Evolutionary conservation across 2,888 invertebrate genomes (phyloP).

Genomic region (Paralinhomoeus sp.): DNA sequence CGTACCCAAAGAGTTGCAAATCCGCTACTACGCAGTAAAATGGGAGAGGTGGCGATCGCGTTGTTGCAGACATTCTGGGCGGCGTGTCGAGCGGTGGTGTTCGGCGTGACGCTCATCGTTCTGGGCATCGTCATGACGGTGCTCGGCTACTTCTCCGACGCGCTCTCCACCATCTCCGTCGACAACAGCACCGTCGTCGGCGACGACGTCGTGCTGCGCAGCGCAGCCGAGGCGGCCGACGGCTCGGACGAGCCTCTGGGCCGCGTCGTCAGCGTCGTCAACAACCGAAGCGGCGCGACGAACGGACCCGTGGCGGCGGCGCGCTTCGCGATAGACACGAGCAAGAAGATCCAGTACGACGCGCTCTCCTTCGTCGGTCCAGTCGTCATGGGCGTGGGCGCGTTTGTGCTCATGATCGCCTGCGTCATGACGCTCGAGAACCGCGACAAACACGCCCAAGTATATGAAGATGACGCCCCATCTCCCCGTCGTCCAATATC

Average conservation of each 20-base stretch:
- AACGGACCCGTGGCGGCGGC: not conserved
- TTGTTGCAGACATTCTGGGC: slow-evolving; percentile 47
- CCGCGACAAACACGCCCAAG: slow-evolving; percentile 66
- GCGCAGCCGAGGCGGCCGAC: not conserved
- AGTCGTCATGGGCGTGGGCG: slow-evolving; percentile 87
- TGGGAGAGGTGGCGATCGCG: not conserved
- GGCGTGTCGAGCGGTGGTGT: slow-evolving; percentile 66
- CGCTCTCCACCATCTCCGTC: slow-evolving; percentile 13
- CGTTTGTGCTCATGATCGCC: slow-evolving; percentile 85
- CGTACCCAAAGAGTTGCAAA: no score
- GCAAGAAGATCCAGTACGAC: slow-evolving; percentile 40
- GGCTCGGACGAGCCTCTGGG: not conserved
- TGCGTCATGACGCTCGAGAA: slow-evolving; percentile 98
- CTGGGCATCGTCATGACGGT: slow-evolving; percentile 78
- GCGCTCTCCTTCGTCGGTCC: slow-evolving; percentile 86
- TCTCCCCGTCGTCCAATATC: no score
- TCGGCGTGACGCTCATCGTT: slow-evolving; percentile 62
- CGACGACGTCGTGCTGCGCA: not conserved
- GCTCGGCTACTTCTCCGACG: slow-evolving; percentile 38
- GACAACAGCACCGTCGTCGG: not conserved
- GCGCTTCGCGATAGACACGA: not conserved
- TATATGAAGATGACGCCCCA: no score
- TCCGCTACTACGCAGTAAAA: not conserved
- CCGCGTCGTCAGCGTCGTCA: not conserved
- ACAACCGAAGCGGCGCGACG: no score